These are phyloP conservation scores for Nycticorax nycticorax DNA, from an alignment of 2,113 vertebrate genomes.

Conservation along the genomic window DNA sequence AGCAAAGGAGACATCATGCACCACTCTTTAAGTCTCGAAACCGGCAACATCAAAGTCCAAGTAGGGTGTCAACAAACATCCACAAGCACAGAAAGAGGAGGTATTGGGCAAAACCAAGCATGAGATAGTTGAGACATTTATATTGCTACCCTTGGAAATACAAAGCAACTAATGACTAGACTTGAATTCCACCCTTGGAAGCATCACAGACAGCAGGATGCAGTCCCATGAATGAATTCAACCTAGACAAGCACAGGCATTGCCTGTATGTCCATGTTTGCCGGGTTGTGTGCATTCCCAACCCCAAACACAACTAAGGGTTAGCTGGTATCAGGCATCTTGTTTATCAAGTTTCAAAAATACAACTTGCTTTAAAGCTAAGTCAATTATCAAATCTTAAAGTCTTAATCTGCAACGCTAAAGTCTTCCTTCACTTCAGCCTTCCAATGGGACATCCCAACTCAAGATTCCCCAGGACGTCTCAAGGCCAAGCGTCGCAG, in stretches of 20 bases:
- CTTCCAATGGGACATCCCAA: fast-evolving
- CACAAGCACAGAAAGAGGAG: slow-evolving; percentile 18
- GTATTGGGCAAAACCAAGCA: background rate
- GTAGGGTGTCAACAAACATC: background rate
- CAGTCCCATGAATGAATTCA: background rate
- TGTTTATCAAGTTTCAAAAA: background rate
- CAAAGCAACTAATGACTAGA: background rate
- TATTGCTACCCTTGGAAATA: background rate
- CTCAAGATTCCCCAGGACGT: fast-evolving
- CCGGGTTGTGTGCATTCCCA: background rate
- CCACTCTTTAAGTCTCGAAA: background rate
- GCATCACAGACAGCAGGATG: background rate
- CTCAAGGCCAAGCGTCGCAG: background rate
- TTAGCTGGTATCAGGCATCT: background rate
- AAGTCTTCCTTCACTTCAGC: background rate
- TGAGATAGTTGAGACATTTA: background rate
- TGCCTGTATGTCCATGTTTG: fast-evolving
- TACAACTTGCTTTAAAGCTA: background rate
- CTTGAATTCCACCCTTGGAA: background rate
- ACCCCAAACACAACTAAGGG: background rate
- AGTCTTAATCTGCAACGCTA: background rate
- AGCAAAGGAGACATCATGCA: slow-evolving; percentile 14
- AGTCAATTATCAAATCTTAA: background rate
- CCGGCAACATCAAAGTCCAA: background rate
- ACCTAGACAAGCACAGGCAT: background rate